A percentile compares a stretch with the other conserved stretches of the same genome.
phyloP scores from a whole-genome alignment of 2,888 invertebrate species.

The Cetonia aurata region DNA sequence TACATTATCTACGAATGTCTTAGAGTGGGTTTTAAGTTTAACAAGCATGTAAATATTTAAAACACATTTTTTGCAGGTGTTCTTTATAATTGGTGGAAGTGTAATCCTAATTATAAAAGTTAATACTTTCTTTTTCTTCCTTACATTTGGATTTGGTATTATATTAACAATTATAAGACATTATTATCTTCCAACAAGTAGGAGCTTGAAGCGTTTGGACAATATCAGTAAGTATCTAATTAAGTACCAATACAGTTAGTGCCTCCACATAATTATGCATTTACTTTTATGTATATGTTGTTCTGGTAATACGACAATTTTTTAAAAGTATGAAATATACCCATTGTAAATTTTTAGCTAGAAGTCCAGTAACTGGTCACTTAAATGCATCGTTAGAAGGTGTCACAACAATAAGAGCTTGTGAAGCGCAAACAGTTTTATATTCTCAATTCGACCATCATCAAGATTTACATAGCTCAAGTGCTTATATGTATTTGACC shows the following conservation, averaged over 20 bases:
- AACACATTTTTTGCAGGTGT: constrained; percentile 64
- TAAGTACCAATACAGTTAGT: not conserved
- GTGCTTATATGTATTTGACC: constrained; percentile 58
- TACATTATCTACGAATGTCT: constrained; percentile 49
- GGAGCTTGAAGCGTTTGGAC: constrained; percentile 80
- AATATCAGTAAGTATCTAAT: constrained; percentile 62
- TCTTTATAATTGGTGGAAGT: constrained; percentile 75
- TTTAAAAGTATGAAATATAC: constrained; percentile 31
- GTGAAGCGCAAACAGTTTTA: constrained; percentile 58
- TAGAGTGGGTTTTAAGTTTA: constrained; percentile 46
- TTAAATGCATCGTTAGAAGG: constrained; percentile 63
- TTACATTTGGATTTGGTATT: constrained; percentile 73
- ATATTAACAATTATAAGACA: constrained; percentile 74
- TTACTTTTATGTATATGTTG: not conserved
- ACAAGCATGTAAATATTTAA: not conserved
- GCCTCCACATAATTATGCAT: no score
- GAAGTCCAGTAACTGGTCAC: constrained; percentile 63
- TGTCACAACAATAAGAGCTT: constrained; percentile 61
- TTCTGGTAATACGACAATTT: not conserved
- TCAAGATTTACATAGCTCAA: constrained; percentile 61
- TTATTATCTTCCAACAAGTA: constrained; percentile 80
- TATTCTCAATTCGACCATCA: constrained; percentile 62
- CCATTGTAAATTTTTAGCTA: constrained; percentile 55
- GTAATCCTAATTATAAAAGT: constrained; percentile 78
- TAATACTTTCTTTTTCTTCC: constrained; percentile 76